phyloP scores from a whole-genome alignment of 2,888 invertebrate species.

The Aporophyla nigra region DNA sequence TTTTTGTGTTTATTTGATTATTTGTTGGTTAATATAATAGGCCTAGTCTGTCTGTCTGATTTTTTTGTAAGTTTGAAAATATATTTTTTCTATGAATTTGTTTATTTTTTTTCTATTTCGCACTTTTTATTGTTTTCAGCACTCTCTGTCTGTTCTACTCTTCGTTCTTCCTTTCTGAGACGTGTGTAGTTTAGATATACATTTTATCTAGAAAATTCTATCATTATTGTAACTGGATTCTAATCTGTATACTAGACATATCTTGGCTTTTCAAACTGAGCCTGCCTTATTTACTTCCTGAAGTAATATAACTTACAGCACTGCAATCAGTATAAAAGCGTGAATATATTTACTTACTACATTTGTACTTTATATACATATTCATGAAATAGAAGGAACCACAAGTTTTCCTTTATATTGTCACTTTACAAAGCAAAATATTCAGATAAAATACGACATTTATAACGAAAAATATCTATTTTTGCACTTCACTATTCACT shows the following conservation, averaged over 20 bases:
- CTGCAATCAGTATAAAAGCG: not conserved
- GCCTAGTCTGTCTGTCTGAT: constrained; percentile 71
- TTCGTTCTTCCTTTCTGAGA: constrained; percentile 31
- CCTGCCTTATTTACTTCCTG: constrained; percentile 54
- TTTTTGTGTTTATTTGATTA: constrained; percentile 44
- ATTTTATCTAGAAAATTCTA: constrained; percentile 1
- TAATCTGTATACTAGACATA: constrained; percentile 50
- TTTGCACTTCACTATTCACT: constrained; percentile 46
- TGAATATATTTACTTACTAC: not conserved
- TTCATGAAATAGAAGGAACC: not conserved
- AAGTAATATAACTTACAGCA: constrained; percentile 9
- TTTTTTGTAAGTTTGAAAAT: constrained; percentile 64
- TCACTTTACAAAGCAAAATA: constrained; percentile 1
- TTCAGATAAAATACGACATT: not conserved
- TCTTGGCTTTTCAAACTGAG: constrained; percentile 58
- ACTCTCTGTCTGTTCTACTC: constrained; percentile 20
- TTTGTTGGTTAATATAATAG: constrained; percentile 58
- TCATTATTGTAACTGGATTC: constrained; percentile 9
- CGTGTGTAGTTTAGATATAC: constrained; percentile 18
- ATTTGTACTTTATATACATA: constrained; percentile 13
- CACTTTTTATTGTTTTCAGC: constrained; percentile 49
- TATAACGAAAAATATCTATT: constrained; percentile 15
- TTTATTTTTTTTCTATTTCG: constrained; percentile 49
- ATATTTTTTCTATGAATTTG: constrained; percentile 68
- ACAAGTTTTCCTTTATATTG: constrained; percentile 14